Conservation (phyloP, 2,113 vertebrate genomes). For the Bothrops jararaca region DNA sequence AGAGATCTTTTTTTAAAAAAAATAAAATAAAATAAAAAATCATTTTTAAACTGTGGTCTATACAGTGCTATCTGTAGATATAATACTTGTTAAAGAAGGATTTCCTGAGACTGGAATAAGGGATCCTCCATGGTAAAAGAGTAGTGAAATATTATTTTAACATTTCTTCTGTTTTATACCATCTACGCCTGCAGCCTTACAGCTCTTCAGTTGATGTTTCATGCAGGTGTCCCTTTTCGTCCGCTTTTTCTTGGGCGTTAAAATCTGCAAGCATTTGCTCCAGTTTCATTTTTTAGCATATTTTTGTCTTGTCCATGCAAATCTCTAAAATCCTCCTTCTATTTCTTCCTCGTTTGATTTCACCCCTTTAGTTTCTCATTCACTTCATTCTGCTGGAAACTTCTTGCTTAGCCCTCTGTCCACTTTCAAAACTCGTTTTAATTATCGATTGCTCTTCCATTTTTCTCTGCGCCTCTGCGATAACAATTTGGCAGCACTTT, state of each 20-base stretch:
- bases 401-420: background rate
- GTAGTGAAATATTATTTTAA: background rate
- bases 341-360: background rate
- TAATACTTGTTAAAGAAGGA: background rate
- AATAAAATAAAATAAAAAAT: too few species aligned
- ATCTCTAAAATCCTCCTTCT: background rate
- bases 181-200: background rate
- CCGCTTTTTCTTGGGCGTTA: background rate
- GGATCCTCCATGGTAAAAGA: background rate
- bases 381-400: background rate
- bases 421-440: background rate
- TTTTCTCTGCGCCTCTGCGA: background rate
- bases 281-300: background rate
- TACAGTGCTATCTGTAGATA: background rate
- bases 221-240: background rate
- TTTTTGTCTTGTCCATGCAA: background rate
- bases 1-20: background rate
- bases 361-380: background rate
- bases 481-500: background rate
- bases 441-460: background rate
- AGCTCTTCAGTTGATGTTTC: background rate
- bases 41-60: background rate
- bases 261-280: background rate
- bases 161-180: background rate
- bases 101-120: background rate